phyloP scores from a whole-genome alignment of 1,140 invertebrate species.

The Pseudomyrmex flavicornis region DNA sequence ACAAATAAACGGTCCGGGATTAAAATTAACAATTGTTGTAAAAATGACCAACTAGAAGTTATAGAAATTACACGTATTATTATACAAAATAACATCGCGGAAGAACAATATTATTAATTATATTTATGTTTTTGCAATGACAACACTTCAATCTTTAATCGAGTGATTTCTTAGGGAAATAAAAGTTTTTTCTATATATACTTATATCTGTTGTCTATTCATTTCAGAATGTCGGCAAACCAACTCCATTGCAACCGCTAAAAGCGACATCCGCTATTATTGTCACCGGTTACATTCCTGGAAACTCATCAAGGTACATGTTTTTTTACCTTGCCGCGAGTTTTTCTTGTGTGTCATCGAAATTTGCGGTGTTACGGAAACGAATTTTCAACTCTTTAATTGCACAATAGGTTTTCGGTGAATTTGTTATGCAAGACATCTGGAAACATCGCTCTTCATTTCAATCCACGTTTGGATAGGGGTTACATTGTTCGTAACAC shows the following conservation, averaged over 20 bases:
- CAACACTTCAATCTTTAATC: no score
- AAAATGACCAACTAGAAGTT: no score
- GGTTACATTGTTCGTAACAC: conserved; percentile 92
- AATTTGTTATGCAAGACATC: conserved; percentile 86
- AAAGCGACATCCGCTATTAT: conserved; percentile 79
- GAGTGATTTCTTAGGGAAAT: no score
- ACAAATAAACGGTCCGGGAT: no score
- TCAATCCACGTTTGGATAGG: conserved; percentile 91
- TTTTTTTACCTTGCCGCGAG: neutral
- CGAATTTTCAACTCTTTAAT: conserved; percentile 19
- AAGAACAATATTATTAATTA: no score
- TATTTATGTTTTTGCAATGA: no score
- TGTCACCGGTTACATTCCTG: conserved; percentile 80
- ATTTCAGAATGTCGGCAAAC: conserved; percentile 74
- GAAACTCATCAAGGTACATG: conserved; percentile 76
- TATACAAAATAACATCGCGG: no score
- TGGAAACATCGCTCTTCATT: conserved; percentile 91
- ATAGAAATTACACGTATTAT: no score
- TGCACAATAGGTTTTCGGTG: conserved; percentile 86
- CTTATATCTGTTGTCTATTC: conserved; percentile 11
- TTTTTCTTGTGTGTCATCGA: neutral
- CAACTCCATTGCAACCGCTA: conserved; percentile 73
- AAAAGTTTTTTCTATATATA: no score
- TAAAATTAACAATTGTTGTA: no score
- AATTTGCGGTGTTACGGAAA: neutral